These are phyloP conservation scores for Lathamus discolor DNA, from an alignment of 2,113 vertebrate species.

Conservation along the genomic window DNA sequence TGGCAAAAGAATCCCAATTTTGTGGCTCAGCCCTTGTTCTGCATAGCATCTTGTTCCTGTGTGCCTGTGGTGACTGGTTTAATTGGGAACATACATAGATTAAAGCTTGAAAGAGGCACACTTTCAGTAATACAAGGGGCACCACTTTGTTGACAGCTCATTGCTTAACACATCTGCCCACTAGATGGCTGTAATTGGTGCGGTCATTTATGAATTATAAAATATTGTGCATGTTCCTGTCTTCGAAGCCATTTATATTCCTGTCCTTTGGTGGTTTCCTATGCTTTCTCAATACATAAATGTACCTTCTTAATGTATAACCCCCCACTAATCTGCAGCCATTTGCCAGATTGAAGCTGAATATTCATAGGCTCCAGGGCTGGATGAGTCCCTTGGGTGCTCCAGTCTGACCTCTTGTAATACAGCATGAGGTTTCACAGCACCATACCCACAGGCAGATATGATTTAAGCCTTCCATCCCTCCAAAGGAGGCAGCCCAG, in stretches of 20 bases:
- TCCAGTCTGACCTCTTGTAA: neutral
- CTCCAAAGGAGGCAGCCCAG: neutral
- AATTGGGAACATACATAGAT: neutral
- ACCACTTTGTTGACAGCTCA: neutral
- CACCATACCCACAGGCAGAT: fast-evolving
- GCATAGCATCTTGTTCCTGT: neutral
- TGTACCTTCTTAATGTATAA: neutral
- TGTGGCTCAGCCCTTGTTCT: neutral
- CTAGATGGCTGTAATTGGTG: slow-evolving; percentile 58
- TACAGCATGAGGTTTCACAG: neutral
- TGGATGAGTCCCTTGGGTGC: neutral
- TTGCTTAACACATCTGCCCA: slow-evolving; percentile 1
- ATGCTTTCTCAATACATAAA: neutral
- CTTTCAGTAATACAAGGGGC: neutral
- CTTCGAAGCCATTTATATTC: neutral
- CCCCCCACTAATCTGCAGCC: neutral
- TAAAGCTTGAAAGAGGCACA: neutral
- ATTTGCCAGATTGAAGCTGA: neutral
- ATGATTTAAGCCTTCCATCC: neutral
- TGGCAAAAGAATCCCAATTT: neutral
- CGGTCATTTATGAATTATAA: slow-evolving; percentile 15
- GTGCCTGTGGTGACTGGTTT: neutral
- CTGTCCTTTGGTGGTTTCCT: neutral
- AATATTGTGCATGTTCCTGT: neutral
- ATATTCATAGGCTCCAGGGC: neutral